Evolutionary conservation across 2,113 vertebrate genomes (phyloP).

Genomic region (Microtus ochrogaster): DNA sequence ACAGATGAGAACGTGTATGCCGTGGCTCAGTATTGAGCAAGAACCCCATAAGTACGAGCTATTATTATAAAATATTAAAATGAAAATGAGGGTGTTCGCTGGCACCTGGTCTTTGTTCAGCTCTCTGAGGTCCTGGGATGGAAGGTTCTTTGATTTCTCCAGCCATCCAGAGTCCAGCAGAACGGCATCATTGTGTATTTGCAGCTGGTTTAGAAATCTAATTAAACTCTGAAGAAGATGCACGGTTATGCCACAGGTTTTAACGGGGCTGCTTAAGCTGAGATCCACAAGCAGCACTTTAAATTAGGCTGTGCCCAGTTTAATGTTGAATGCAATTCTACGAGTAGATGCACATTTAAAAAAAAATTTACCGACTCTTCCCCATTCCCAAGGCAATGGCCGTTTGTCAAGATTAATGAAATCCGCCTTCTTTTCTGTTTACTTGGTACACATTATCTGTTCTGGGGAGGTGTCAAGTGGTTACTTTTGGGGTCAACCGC

Average conservation of each 20-base stretch:
- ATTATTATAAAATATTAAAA: conserved; percentile 65
- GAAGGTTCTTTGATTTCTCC: conserved; percentile 60
- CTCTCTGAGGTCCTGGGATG: neutral
- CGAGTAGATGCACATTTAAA: conserved; percentile 58
- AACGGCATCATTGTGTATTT: conserved; percentile 68
- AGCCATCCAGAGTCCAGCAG: conserved; percentile 61
- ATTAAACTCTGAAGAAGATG: conserved; percentile 81
- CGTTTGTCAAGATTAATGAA: conserved; percentile 82
- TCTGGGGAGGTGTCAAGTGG: conserved; percentile 40
- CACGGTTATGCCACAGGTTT: conserved; percentile 78
- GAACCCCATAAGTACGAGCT: neutral
- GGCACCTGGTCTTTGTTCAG: neutral
- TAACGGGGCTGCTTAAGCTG: conserved; percentile 75
- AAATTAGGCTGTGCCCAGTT: conserved; percentile 75
- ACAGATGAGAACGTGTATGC: neutral
- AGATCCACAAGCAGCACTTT: conserved; percentile 70
- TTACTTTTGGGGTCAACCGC: conserved; percentile 39
- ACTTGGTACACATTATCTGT: conserved; percentile 71
- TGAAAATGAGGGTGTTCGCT: conserved; percentile 37
- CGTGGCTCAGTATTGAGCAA: neutral
- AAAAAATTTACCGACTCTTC: conserved; percentile 11
- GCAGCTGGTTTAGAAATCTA: conserved; percentile 75
- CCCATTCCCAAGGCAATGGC: conserved; percentile 71
- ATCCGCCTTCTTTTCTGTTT: conserved; percentile 75
- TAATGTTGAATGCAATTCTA: conserved; percentile 79